These are phyloP conservation scores for Netelia inedita DNA, from an alignment of 2,888 invertebrate genomes.

Conservation along the genomic window DNA sequence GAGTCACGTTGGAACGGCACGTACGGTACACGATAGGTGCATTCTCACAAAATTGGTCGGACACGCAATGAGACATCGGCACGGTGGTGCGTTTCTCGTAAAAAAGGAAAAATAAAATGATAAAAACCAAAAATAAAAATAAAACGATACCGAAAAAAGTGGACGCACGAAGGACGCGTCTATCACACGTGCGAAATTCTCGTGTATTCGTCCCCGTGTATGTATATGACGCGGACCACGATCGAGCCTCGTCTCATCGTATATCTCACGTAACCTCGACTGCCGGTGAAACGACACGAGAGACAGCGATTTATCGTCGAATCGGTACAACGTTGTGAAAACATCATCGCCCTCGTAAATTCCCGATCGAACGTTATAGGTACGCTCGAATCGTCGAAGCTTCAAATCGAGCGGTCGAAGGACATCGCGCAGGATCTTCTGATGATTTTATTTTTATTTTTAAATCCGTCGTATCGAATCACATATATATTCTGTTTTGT, in stretches of 20 bases:
- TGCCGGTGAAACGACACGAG: slow-evolving; percentile 49
- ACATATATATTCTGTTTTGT: too few relatives aligned
- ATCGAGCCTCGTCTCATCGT: slow-evolving; percentile 49
- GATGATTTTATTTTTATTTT: too few relatives aligned
- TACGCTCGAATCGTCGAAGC: slow-evolving; percentile 31
- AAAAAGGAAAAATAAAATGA: not conserved
- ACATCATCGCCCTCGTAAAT: slow-evolving; percentile 67
- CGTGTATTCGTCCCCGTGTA: slow-evolving; percentile 18
- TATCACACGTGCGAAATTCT: slow-evolving; percentile 27
- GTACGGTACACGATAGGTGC: slow-evolving; percentile 27
- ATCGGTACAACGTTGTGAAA: slow-evolving; percentile 66
- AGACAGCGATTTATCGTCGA: slow-evolving; percentile 65
- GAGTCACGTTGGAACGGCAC: slow-evolving; percentile 16
- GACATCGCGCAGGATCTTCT: not conserved
- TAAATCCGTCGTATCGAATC: too few relatives aligned
- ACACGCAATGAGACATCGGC: slow-evolving; percentile 42
- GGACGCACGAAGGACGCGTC: slow-evolving; percentile 19
- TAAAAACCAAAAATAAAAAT: too few relatives aligned
- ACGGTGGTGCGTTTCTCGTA: slow-evolving; percentile 22
- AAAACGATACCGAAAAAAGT: slow-evolving; percentile 34
- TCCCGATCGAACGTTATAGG: slow-evolving; percentile 48
- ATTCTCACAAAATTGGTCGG: slow-evolving; percentile 51
- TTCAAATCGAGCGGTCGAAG: not conserved
- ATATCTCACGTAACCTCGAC: slow-evolving; percentile 64
- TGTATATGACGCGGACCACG: slow-evolving; percentile 17